Conservation (phyloP, 2,888 invertebrate genomes). For the Trissolcus japonicus region DNA sequence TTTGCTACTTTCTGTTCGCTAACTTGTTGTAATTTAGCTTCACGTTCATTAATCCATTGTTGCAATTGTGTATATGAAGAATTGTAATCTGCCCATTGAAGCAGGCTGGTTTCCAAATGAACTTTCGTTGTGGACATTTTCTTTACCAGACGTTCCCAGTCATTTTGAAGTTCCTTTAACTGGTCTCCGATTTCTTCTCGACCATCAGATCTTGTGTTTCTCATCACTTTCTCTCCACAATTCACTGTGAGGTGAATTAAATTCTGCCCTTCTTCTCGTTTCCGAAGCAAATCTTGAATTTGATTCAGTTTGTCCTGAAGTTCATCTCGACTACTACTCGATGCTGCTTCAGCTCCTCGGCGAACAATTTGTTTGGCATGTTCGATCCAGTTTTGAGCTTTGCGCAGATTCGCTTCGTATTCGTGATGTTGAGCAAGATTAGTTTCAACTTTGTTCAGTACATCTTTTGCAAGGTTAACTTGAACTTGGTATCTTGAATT, state of each 20-base stretch:
- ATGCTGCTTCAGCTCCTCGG: constrained; percentile 87
- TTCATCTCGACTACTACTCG: constrained; percentile 87
- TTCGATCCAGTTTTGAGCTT: constrained; percentile 90
- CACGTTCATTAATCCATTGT: constrained; percentile 95
- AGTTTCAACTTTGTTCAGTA: constrained; percentile 92
- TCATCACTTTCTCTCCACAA: constrained; percentile 87
- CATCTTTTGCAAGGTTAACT: constrained; percentile 91
- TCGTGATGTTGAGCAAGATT: constrained; percentile 90
- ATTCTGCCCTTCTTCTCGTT: constrained; percentile 91
- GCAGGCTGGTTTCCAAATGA: constrained; percentile 89
- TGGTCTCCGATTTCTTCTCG: constrained; percentile 90
- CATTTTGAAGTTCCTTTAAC: constrained; percentile 91
- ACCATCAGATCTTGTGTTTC: constrained; percentile 84
- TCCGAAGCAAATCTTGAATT: constrained; percentile 87
- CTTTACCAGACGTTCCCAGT: constrained; percentile 94
- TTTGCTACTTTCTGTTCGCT: constrained; percentile 89
- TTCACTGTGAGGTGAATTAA: constrained; percentile 91
- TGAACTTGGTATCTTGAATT: constrained; percentile 93
- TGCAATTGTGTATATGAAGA: constrained; percentile 94
- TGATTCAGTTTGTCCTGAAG: constrained; percentile 87
- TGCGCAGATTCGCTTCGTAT: constrained; percentile 85
- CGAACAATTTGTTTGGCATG: constrained; percentile 89
- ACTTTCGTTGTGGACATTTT: constrained; percentile 95
- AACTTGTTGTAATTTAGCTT: constrained; percentile 93
- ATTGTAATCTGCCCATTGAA: constrained; percentile 98